Conservation (phyloP, 2,888 invertebrate genomes). For the Lasioglossum calceatum region DNA sequence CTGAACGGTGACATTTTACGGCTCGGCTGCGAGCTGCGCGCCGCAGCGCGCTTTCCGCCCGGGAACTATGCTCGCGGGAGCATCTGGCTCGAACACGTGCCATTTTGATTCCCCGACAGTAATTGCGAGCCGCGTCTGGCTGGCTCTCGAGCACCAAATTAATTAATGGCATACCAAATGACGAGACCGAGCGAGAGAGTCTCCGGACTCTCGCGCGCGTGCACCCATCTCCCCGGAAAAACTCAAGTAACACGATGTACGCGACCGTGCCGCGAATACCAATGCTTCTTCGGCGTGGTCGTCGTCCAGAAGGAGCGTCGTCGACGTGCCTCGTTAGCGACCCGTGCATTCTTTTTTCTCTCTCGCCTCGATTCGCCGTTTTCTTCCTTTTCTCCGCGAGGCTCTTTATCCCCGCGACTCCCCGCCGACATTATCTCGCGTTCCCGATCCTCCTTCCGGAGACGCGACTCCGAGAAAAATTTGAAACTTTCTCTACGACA, state of each 20-base stretch:
- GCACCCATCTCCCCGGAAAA: constrained; percentile 17
- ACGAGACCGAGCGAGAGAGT: constrained; percentile 30
- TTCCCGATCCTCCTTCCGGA: background rate
- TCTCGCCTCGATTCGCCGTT: background rate
- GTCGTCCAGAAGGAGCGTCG: constrained; percentile 15
- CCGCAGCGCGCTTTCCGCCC: background rate
- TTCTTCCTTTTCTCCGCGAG: background rate
- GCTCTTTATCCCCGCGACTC: background rate
- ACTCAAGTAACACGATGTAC: constrained; percentile 37
- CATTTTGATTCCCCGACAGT: constrained; percentile 48
- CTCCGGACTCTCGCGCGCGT: constrained; percentile 8
- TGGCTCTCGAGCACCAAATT: constrained; percentile 55
- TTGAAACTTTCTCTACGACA: background rate
- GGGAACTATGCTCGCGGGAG: constrained; percentile 29
- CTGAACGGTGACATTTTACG: background rate
- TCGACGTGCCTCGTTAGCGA: constrained; percentile 36
- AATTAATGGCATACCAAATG: constrained; percentile 67
- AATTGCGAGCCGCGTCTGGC: constrained; percentile 58
- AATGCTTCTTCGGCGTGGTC: constrained; percentile 35
- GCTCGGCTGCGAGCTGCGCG: background rate
- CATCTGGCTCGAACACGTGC: constrained; percentile 22
- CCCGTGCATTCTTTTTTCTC: background rate
- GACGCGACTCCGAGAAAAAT: background rate
- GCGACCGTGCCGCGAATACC: constrained; percentile 57
- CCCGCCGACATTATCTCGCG: background rate